Evolutionary conservation across 2,797 vertebrate genomes (phyloP).

Genomic region (Potorous gilbertii): DNA sequence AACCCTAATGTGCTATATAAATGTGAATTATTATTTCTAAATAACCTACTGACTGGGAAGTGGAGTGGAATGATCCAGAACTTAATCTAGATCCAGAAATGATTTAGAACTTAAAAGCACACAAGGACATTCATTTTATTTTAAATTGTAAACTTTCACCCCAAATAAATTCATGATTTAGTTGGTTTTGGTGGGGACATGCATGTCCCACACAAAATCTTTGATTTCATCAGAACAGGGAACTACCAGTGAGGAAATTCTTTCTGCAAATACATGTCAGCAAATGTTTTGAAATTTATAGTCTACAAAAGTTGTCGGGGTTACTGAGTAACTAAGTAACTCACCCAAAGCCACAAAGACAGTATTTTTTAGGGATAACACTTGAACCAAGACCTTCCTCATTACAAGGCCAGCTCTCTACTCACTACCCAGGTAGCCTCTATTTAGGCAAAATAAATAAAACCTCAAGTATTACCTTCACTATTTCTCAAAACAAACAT

Average conservation of each 20-base stretch:
- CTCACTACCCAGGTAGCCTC: not conserved
- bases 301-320: not conserved
- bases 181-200: not conserved
- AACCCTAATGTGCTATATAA: not conserved
- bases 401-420: not conserved
- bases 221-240: not conserved
- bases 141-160: not conserved
- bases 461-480: not conserved
- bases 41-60: not conserved
- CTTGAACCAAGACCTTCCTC: not conserved
- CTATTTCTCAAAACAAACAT: not conserved
- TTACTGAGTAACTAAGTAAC: not conserved
- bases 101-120: not conserved
- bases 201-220: not conserved
- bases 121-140: not conserved
- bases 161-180: not conserved
- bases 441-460: not conserved
- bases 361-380: not conserved
- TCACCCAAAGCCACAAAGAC: not conserved
- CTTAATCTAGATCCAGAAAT: not conserved
- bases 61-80: no score
- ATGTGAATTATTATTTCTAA: not conserved
- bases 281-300: not conserved
- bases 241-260: not conserved
- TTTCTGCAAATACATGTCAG: not conserved